Evolutionary conservation across 2,113 vertebrate species (phyloP), one percentile per base, ranked within the genome.

Genomic region (Procapra przewalskii): DNA sequence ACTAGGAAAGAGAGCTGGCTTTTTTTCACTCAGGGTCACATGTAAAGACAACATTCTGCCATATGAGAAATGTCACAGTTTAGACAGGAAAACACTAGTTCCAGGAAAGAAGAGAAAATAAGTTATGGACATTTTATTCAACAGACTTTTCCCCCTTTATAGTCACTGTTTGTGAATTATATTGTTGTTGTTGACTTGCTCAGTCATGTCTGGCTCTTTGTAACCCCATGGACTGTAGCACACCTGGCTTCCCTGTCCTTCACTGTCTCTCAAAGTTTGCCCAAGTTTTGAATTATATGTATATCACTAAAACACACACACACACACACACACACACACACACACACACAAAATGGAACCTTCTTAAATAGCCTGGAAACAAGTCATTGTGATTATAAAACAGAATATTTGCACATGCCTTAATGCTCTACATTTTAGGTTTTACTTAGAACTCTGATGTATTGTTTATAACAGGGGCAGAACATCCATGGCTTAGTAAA

Each of bases 381-480:
- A 82, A 80, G 55, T 88, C 36, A 86, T n/a, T 67, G 16, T 93
- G 71, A 55, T 67, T 93, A 15, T 57, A 94, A 96, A 88, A 88
- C 23, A 90, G 90, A 94, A 88, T 16, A 52, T 90, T 80, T 60
- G 12, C 10, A 57, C 82, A 90, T 64, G 17, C 77, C 87, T 95
- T 80, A 87, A 77, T 90, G 23, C 16, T 83, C 0, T 96, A 71
- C 36, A 1, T 92, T 96, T 86, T 52, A 92, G 33, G 36, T 89
- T 93, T 95, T 88, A n/a, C 54, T 84, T 86, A 57, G 54, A 97
- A 97, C 92, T 82, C 43, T 91, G n/a, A 29, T 77, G 67, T 52
- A 50, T 52, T 91, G 36, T 67, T 96, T 91, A 91, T 57, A 85
- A 89, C 6, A 88, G 90, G 52, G 45, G 4, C 19, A 96, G 50